These are phyloP conservation scores for Tragopan temminckii DNA, from an alignment of 2,797 vertebrate species.

Conservation along the genomic window DNA sequence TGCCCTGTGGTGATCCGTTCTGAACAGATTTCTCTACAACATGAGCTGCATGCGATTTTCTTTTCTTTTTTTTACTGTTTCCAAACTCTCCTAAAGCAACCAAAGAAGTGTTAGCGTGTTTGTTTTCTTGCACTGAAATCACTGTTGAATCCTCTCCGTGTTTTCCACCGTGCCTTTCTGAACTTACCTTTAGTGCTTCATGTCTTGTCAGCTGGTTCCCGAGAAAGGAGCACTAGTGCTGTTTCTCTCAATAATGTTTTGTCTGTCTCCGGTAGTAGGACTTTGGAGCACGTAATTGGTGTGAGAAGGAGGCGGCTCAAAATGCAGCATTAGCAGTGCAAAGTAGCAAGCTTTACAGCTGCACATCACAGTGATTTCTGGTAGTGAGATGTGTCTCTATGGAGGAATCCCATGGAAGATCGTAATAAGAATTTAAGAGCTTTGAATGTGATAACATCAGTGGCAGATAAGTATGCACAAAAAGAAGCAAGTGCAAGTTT, in stretches of 20 bases:
- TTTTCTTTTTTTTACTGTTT: background rate
- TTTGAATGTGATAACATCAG: background rate
- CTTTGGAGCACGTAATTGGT: background rate
- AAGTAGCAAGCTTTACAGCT: background rate
- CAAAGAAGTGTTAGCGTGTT: background rate
- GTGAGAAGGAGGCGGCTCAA: background rate
- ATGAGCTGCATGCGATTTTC: conserved; percentile 16
- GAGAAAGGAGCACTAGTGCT: background rate
- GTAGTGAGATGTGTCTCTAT: background rate
- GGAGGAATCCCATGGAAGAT: background rate
- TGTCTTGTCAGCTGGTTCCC: background rate
- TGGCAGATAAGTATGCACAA: background rate
- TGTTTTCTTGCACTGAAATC: background rate
- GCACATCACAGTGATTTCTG: background rate
- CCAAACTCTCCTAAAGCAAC: background rate
- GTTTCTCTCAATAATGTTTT: background rate
- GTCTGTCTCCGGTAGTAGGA: background rate
- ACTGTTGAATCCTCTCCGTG: background rate
- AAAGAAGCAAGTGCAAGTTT: background rate
- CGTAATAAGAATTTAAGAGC: accelerated
- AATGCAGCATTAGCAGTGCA: background rate
- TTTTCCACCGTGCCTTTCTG: background rate
- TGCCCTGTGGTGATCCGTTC: background rate
- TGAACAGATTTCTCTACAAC: conserved; percentile 68
- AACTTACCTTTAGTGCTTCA: background rate